phyloP scores from a whole-genome alignment of 2,888 invertebrate genomes.

The Himalopsyche japonica region DNA sequence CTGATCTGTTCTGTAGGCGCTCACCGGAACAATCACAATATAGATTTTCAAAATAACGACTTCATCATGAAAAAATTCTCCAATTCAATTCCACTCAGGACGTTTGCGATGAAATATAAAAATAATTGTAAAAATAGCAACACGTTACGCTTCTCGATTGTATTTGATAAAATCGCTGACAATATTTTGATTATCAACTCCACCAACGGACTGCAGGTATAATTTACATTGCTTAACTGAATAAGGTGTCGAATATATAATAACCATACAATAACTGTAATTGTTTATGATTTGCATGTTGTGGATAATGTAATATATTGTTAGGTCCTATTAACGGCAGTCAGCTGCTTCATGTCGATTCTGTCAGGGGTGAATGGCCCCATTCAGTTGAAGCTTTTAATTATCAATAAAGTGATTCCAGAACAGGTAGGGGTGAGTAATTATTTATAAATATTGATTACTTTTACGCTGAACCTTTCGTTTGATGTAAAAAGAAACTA shows the following conservation, averaged over 20 bases:
- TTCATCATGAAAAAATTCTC: neutral
- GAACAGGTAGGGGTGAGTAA: too few species aligned
- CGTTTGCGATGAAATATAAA: neutral
- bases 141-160: neutral
- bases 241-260: too few species aligned
- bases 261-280: too few species aligned
- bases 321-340: neutral
- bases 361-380: neutral
- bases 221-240: neutral
- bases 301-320: neutral
- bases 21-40: neutral
- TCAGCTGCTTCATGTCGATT: neutral
- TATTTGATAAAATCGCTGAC: neutral
- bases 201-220: neutral
- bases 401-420: too few species aligned
- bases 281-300: too few species aligned
- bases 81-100: neutral
- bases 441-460: too few species aligned
- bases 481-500: too few species aligned
- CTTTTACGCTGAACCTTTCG: too few species aligned
- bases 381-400: neutral
- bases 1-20: neutral
- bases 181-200: neutral
- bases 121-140: neutral
- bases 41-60: neutral